Conservation (phyloP, 1,140 invertebrate species). For the Aphelinus atriplicis region DNA sequence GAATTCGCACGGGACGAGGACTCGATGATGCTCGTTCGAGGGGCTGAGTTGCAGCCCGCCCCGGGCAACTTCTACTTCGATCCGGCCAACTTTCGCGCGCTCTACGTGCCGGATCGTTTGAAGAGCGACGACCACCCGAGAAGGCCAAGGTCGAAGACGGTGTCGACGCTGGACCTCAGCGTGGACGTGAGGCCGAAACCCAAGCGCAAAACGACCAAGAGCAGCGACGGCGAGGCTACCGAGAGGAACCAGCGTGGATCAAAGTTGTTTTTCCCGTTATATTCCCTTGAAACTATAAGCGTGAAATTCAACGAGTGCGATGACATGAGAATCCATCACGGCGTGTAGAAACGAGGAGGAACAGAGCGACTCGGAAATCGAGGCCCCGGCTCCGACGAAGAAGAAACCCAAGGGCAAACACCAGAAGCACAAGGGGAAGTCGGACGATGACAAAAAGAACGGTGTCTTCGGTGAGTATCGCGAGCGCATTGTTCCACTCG, state of each 20-base stretch:
- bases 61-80: constrained; percentile 21
- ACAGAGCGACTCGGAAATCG: not conserved
- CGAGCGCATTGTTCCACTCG: too few species aligned
- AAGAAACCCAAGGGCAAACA: not conserved
- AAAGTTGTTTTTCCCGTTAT: too few species aligned
- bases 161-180: not conserved
- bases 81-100: not conserved
- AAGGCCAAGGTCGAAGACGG: not conserved
- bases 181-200: constrained; percentile 12
- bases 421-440: not conserved
- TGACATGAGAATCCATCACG: too few species aligned
- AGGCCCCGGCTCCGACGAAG: not conserved
- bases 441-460: not conserved
- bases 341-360: not conserved
- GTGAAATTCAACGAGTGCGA: too few species aligned
- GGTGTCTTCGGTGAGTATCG: not conserved
- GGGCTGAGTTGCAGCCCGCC: too few species aligned
- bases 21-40: too few species aligned
- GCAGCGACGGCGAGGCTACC: not conserved
- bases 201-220: not conserved
- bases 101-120: not conserved
- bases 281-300: too few species aligned
- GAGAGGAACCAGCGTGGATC: too few species aligned
- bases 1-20: too few species aligned
- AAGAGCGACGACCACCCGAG: too few species aligned